phyloP scores from a whole-genome alignment of 1,140 invertebrate species.

The Hesperophylax magnus region DNA sequence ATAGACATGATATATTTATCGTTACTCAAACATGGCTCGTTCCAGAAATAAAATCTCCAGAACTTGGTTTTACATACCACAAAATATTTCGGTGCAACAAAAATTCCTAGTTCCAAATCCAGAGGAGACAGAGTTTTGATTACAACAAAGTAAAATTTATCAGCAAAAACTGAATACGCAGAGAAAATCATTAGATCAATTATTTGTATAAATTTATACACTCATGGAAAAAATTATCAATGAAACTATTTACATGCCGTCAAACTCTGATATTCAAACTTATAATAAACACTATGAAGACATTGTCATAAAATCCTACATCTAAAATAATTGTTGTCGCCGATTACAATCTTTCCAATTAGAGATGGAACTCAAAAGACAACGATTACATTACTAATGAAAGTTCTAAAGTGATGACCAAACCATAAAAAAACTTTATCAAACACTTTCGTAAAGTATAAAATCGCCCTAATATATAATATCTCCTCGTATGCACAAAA shows the following conservation, averaged over 20 bases:
- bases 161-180: background rate
- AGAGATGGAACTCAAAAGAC: background rate
- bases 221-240: background rate
- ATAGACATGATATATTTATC: background rate
- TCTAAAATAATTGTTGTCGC: background rate
- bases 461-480: background rate
- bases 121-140: background rate
- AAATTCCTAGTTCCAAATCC: background rate
- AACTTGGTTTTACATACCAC: background rate
- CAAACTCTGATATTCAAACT: background rate
- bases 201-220: background rate
- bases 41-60: background rate
- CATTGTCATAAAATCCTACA: background rate
- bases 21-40: background rate
- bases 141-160: background rate
- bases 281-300: slow-evolving; percentile 1
- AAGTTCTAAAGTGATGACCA: background rate
- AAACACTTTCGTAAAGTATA: background rate
- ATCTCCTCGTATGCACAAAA: background rate
- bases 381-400: background rate
- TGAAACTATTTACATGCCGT: background rate
- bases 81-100: background rate
- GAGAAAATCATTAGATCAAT: background rate
- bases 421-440: too few species aligned
- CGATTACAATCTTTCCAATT: background rate